phyloP scores from a whole-genome alignment of 2,888 invertebrate species.

The Drosophila greeni region DNA sequence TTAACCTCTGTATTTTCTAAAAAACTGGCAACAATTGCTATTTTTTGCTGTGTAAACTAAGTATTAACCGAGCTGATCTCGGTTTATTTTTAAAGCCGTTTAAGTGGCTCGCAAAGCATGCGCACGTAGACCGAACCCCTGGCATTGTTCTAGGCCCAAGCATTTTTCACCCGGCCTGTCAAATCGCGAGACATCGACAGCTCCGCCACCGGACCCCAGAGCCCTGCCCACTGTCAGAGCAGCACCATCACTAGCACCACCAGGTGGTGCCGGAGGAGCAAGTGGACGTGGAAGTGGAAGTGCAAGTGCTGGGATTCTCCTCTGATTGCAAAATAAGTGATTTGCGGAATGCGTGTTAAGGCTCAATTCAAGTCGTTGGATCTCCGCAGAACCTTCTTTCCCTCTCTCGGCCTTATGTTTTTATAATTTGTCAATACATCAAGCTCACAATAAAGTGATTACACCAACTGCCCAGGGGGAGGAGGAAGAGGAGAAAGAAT shows the following conservation, averaged over 20 bases:
- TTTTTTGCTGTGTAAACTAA: background rate
- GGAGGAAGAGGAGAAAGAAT: background rate
- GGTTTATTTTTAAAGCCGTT: slow-evolving; percentile 70
- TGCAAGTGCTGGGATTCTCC: slow-evolving; percentile 20
- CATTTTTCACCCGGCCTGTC: slow-evolving; percentile 74
- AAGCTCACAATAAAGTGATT: slow-evolving; percentile 71
- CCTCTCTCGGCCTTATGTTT: slow-evolving; percentile 42
- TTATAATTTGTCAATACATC: slow-evolving; percentile 72
- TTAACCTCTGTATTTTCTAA: too few relatives aligned
- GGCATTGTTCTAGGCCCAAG: slow-evolving; percentile 56
- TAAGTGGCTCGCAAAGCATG: slow-evolving; percentile 59
- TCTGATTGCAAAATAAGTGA: slow-evolving; percentile 72
- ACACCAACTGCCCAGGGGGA: slow-evolving; percentile 12
- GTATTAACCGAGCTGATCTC: background rate
- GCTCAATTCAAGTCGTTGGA: slow-evolving; percentile 57
- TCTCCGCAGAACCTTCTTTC: slow-evolving; percentile 3
- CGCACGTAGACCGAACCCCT: slow-evolving; percentile 44
- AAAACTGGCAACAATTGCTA: too few relatives aligned
- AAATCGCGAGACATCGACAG: slow-evolving; percentile 72
- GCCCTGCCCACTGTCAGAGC: slow-evolving; percentile 20
- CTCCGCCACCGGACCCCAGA: slow-evolving; percentile 60
- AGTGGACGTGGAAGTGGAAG: slow-evolving; percentile 13
- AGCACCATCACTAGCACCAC: background rate
- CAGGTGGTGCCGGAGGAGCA: slow-evolving; percentile 4
- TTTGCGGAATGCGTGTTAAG: slow-evolving; percentile 68